phyloP scores from a whole-genome alignment of 2,113 vertebrate species.

The human (Homo sapiens) region GRCh38 chr18:25431501-25432000 shows the following conservation, averaged over 20 bases:
- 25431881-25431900: neutral
- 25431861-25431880: neutral
- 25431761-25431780: neutral
- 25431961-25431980: neutral
- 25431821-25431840: neutral
- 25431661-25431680: neutral
- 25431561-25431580: neutral
- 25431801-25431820: neutral
- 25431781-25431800: neutral
- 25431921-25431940: neutral
- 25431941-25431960: neutral
- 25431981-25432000: neutral
- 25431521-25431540: neutral
- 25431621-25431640: neutral
- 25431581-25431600: neutral
- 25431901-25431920: neutral
- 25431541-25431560: neutral
- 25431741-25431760: neutral
- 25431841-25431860: neutral
- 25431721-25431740: neutral
- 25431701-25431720: neutral
- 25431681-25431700: neutral
- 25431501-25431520: neutral
- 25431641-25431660: slow-evolving; percentile 15
- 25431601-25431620: neutral